Evolutionary conservation across 92 coral and sea anemone species (phyloP).

Genomic region (Muricea muricata): DNA sequence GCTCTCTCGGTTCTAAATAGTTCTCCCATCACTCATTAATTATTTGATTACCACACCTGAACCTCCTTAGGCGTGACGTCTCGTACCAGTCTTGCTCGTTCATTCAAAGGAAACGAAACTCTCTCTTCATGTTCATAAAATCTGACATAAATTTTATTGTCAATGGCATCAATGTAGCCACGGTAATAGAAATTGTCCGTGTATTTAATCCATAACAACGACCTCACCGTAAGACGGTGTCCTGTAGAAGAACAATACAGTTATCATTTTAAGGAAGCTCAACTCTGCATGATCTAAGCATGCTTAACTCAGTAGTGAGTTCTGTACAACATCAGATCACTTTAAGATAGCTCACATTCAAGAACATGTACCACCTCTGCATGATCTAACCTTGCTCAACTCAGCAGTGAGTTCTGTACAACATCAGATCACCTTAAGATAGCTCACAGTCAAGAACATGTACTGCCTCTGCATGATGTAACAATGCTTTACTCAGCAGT

Average conservation of each 20-base stretch:
- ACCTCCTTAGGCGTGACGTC: conserved; percentile 30
- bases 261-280: too few species aligned
- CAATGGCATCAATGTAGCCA: conserved; percentile 86
- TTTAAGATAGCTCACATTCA: too few species aligned
- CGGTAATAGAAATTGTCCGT: conserved; percentile 70
- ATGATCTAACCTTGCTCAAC: too few species aligned
- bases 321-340: too few species aligned
- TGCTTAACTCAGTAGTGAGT: too few species aligned
- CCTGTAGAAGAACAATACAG: background rate
- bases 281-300: background rate
- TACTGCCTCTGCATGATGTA: too few species aligned
- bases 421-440: too few species aligned
- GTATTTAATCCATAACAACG: conserved; percentile 86
- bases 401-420: too few species aligned
- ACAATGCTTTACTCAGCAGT: too few species aligned
- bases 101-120: conserved; percentile 76
- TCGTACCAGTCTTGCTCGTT: conserved; percentile 58
- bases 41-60: background rate
- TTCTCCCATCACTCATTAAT: background rate
- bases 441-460: too few species aligned
- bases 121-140: conserved; percentile 85
- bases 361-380: too few species aligned
- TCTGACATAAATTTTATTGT: conserved; percentile 86
- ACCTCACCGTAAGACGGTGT: conserved; percentile 72
- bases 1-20: background rate